A percentile compares a stretch with the other conserved stretches of the same genome.
Conservation (phyloP, 2,797 vertebrate species). For the Cirrhinus molitorella region DNA sequence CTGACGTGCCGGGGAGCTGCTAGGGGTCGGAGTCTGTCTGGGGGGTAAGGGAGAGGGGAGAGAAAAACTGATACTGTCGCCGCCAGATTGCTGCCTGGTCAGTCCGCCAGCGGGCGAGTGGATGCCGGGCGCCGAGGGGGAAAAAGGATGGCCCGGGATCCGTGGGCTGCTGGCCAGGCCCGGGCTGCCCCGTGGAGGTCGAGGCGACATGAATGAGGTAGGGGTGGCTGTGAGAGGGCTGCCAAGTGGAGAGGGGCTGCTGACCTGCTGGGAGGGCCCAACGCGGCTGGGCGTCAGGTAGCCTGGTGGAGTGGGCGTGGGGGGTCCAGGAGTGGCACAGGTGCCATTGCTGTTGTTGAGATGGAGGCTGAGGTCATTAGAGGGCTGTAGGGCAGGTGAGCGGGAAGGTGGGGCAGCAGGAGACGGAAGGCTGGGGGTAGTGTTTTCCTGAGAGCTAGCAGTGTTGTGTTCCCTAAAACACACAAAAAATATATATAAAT, state of each 20-base stretch:
- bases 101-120: constrained; percentile 74
- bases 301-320: constrained; percentile 73
- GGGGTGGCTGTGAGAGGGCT: constrained; percentile 87
- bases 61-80: constrained; percentile 78
- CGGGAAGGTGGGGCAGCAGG: constrained; percentile 82
- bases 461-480: constrained; percentile 90
- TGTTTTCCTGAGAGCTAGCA: constrained; percentile 94
- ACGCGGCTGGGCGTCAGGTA: constrained; percentile 87
- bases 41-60: constrained; percentile 81
- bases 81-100: constrained; percentile 73
- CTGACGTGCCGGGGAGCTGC: constrained; percentile 76
- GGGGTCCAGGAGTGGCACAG: constrained; percentile 64
- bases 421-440: constrained; percentile 85
- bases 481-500: not conserved
- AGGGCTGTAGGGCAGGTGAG: constrained; percentile 80
- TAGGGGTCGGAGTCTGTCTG: constrained; percentile 76
- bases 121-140: constrained; percentile 82
- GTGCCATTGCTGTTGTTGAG: constrained; percentile 82
- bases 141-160: constrained; percentile 87
- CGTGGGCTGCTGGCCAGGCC: constrained; percentile 85
- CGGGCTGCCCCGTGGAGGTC: constrained; percentile 87
- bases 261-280: constrained; percentile 81
- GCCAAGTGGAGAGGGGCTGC: constrained; percentile 83
- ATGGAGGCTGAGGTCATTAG: constrained; percentile 82
- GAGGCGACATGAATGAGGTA: constrained; percentile 90